phyloP scores from a whole-genome alignment of 1,140 invertebrate species.

The Harpegnathos saltator region DNA sequence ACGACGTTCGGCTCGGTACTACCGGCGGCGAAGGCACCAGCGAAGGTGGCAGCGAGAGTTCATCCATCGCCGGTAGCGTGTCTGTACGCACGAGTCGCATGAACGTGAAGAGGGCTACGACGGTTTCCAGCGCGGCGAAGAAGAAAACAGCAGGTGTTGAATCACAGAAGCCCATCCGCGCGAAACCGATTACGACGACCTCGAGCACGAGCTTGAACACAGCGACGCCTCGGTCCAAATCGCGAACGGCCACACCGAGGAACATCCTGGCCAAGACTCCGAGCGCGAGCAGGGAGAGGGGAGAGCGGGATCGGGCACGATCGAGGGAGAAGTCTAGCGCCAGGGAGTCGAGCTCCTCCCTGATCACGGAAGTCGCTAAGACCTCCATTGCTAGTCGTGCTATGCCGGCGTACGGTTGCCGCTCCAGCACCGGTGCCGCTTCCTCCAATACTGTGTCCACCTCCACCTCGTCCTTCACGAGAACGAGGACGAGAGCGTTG shows the following conservation, averaged over 20 bases:
- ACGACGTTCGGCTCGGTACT: slow-evolving; percentile 82
- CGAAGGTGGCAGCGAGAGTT: slow-evolving; percentile 91
- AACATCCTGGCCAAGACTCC: slow-evolving; percentile 80
- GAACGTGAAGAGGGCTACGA: slow-evolving; percentile 62
- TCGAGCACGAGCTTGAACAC: slow-evolving; percentile 37
- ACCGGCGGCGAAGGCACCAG: slow-evolving; percentile 87
- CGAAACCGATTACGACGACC: slow-evolving; percentile 63
- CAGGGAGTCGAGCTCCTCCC: slow-evolving; percentile 45
- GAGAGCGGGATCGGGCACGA: slow-evolving; percentile 85
- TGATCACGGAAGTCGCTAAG: slow-evolving; percentile 25
- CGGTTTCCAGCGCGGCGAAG: slow-evolving; percentile 73
- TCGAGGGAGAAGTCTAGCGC: slow-evolving; percentile 83
- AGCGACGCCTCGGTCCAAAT: slow-evolving; percentile 79
- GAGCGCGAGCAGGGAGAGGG: slow-evolving; percentile 85
- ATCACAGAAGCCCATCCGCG: slow-evolving; percentile 63
- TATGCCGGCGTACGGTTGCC: slow-evolving; percentile 46
- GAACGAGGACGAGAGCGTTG: slow-evolving; percentile 84
- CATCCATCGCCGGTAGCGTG: slow-evolving; percentile 87
- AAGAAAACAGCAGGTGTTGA: slow-evolving; percentile 76
- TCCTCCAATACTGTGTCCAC: slow-evolving; percentile 26
- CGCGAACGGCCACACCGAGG: slow-evolving; percentile 86
- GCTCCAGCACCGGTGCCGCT: slow-evolving; percentile 1
- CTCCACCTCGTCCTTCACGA: slow-evolving; percentile 54
- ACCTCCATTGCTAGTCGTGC: slow-evolving; percentile 20
- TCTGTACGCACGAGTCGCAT: slow-evolving; percentile 75